Conservation (phyloP, 2,797 vertebrate species). For the Carcharodon carcharias region DNA sequence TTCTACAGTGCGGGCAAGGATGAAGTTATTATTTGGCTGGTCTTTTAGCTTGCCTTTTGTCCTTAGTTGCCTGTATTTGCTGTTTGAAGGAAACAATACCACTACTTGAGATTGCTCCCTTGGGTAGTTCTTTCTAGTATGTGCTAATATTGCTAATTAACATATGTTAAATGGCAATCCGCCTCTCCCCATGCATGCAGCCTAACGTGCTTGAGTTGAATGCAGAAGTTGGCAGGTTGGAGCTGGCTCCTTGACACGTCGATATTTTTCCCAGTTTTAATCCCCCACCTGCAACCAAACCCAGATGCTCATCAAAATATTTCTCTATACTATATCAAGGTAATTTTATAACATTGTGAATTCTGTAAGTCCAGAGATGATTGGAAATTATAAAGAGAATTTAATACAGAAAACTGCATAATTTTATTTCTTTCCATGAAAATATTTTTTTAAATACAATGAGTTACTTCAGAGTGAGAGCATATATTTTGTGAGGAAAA, state of each 20-base stretch:
- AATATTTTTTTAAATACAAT: neutral
- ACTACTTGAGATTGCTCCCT: neutral
- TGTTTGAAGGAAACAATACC: neutral
- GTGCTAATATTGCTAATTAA: neutral
- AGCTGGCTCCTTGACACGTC: neutral
- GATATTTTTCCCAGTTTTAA: neutral
- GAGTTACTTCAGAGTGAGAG: neutral
- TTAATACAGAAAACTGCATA: neutral
- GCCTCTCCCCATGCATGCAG: neutral
- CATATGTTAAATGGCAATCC: neutral
- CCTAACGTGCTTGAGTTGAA: neutral
- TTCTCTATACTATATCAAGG: neutral
- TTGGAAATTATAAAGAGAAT: neutral
- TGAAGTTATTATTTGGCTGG: neutral
- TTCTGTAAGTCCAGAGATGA: neutral
- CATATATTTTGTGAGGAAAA: neutral
- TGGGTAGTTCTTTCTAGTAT: neutral
- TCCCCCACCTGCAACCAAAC: too few relatives aligned
- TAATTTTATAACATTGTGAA: neutral
- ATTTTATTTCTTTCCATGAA: neutral
- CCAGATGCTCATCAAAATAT: neutral
- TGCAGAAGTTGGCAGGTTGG: neutral
- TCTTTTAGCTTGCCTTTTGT: neutral
- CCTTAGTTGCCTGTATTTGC: neutral
- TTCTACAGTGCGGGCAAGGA: neutral